Evolutionary conservation across 2,113 vertebrate genomes (phyloP), one percentile per base, ranked within the genome.

Genomic region (Naja naja): DNA sequence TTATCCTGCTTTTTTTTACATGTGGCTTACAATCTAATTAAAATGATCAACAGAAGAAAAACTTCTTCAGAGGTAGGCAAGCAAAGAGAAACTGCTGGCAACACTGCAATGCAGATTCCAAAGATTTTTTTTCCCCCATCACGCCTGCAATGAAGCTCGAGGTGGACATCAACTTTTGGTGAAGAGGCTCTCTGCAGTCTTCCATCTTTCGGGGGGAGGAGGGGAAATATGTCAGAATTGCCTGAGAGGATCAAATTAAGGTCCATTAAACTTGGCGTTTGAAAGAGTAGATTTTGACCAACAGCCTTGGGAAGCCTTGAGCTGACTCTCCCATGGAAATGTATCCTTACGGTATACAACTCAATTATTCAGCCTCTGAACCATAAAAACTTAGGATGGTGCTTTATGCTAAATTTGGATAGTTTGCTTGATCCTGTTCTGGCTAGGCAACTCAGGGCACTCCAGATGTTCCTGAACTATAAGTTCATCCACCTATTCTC

Each of bases 21-120:
- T 3, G 58, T 94, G 53, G 93, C 85, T 94, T 45, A 85, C 25
- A 88, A 58, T 93, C 89, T 94, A 94, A 95, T 92, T 93, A 95
- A 89, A 88, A 93, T 94, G 91, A 96, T 96, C 91, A 94, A 95
- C 89, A 93, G 81, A 93, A 94, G 93, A 95, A 91, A 60, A 54
- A 11, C 88, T 55, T 54, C 74, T 91, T 95, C 91, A 5, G 16
- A 94, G 94, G 86, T 91, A 94, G 60, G 12, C 92, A 3, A 49
- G 91, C 92, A 89, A 2, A 93, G 53, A 1, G 89, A 47, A 54
- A 34, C 14, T 11, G 85, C n/a, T 60, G 22, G 56, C 92, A 34
- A 27, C 47, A 92, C 64, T 53, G 39, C 22, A 93, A n/a, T 53
- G 91, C 49, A 81, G 60, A 43, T n/a, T 43, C 22, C 55, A 60